Base-by-base conservation (phyloP, 2,113 vertebrate species). In the Athene noctua region DNA sequence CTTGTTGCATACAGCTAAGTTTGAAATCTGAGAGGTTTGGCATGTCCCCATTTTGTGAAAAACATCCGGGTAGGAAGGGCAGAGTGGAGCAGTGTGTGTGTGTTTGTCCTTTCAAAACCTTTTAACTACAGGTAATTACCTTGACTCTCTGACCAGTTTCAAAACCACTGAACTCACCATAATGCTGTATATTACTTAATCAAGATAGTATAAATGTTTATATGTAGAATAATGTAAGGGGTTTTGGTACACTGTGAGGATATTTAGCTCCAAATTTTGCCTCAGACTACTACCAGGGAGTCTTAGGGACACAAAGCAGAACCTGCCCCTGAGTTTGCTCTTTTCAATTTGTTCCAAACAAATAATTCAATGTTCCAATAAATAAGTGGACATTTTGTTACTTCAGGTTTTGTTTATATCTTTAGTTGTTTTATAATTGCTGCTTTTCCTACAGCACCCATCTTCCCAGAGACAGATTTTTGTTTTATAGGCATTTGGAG, bases 241-340 rank as follows among this genome's bases (percentile, higher is more conserved):
- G 15, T 59, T 58, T 9, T 46, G 7, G 17, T 59, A n/a, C 16
- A 22, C 1, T 16, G 3, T 25, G 8, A 16, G n/a, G 9, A n/a
- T 59, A 65, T 63, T 59, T 32, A 44, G 10, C 20, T 67, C 10
- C 36, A 67, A 51, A 75, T 86, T 72, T 36, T 86, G 29, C 14
- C 16, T 11, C 18, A 57, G 10, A 15, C 1, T 86, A 9, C 11
- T 63, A 9, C 7, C 5, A 38, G 12, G 14, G 5, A 61, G 38
- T 44, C 22, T 42, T 32, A 54, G 7, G 8, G 15, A 32, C 10
- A 73, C 8, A 63, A 61, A 80, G 8, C 12, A 68, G 26, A 67
- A 55, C 21, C 10, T 42, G 4, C 51, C 6, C 14, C 8, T 1
- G 1, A 5, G 4, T 46, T 54, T 30, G 4, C 32, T 58, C 18